These are phyloP conservation scores for Malacoctenus gilli DNA, from an alignment of 2,797 vertebrate species.

Conservation along the genomic window DNA sequence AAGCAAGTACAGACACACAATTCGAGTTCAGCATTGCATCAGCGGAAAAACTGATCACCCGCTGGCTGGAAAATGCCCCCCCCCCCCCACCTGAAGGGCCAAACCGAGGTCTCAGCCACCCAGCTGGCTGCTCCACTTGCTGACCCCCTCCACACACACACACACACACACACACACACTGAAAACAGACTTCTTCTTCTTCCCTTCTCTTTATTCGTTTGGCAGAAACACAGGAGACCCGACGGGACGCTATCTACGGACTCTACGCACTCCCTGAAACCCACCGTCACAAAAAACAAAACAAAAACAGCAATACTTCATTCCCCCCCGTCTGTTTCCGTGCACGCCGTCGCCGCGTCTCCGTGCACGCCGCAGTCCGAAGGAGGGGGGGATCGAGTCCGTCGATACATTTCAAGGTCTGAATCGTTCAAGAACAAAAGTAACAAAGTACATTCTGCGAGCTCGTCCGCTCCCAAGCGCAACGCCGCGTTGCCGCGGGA, in stretches of 20 bases:
- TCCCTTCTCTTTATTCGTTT: slow-evolving; percentile 78
- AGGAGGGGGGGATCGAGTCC: slow-evolving; percentile 15
- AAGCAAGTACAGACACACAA: slow-evolving; percentile 9
- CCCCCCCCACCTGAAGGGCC: slow-evolving; percentile 57
- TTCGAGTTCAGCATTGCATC: slow-evolving; percentile 68
- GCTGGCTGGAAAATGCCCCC: slow-evolving; percentile 55
- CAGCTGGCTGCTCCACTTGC: slow-evolving; percentile 52
- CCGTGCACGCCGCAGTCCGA: slow-evolving; percentile 33
- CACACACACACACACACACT: background rate
- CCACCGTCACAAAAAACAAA: slow-evolving; percentile 52
- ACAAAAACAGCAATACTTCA: slow-evolving; percentile 66
- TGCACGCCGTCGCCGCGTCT: slow-evolving; percentile 33
- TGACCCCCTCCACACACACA: slow-evolving; percentile 17
- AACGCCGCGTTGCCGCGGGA: slow-evolving; percentile 39
- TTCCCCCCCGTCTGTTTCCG: slow-evolving; percentile 38
- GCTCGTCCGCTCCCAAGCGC: slow-evolving; percentile 59
- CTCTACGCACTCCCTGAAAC: slow-evolving; percentile 68
- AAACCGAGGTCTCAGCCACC: slow-evolving; percentile 56
- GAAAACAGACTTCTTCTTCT: slow-evolving; percentile 22
- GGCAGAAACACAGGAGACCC: slow-evolving; percentile 71
- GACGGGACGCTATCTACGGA: slow-evolving; percentile 51
- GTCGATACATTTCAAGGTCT: slow-evolving; percentile 66
- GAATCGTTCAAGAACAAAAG: slow-evolving; percentile 24
- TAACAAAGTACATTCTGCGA: slow-evolving; percentile 71
- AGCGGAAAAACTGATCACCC: slow-evolving; percentile 71